A percentile compares a stretch with the other conserved stretches of the same genome.
These are phyloP conservation scores for Ciona savignyi DNA, from an alignment of 23 tunicate species.

Conservation along the genomic window DNA sequence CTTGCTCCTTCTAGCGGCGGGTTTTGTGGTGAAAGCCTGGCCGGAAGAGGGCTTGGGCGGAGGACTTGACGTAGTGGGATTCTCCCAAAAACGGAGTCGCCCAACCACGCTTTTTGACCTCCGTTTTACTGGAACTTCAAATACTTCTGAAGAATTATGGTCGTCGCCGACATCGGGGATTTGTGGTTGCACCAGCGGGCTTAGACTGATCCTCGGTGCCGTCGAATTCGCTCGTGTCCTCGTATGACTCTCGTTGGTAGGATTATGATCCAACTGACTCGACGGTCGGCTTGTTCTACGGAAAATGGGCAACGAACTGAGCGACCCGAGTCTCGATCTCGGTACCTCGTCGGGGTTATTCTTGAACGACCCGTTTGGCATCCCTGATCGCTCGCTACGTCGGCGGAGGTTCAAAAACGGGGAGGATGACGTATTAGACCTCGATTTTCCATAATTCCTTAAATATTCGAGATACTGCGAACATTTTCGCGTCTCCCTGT, in stretches of 20 bases:
- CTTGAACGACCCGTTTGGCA: neutral
- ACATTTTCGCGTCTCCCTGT: slow-evolving; percentile 59
- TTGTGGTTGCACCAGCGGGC: too few relatives aligned
- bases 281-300: neutral
- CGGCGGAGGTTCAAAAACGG: slow-evolving; percentile 22
- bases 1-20: neutral
- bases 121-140: neutral
- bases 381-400: neutral
- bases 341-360: too few relatives aligned
- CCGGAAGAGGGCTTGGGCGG: too few relatives aligned
- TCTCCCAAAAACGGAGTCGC: too few relatives aligned
- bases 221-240: neutral
- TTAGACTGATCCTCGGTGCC: neutral
- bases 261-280: neutral
- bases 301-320: neutral
- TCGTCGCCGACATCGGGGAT: neutral
- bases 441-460: slow-evolving; percentile 43
- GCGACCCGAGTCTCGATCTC: neutral
- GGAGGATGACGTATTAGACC: slow-evolving; percentile 8
- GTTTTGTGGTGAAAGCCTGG: too few relatives aligned
- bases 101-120: neutral
- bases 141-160: neutral
- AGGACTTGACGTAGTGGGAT: too few relatives aligned
- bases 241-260: neutral
- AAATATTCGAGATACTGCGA: slow-evolving; percentile 78